Evolutionary conservation across 2,113 vertebrate species (phyloP).

Genomic region (Coptodon rendalli): DNA sequence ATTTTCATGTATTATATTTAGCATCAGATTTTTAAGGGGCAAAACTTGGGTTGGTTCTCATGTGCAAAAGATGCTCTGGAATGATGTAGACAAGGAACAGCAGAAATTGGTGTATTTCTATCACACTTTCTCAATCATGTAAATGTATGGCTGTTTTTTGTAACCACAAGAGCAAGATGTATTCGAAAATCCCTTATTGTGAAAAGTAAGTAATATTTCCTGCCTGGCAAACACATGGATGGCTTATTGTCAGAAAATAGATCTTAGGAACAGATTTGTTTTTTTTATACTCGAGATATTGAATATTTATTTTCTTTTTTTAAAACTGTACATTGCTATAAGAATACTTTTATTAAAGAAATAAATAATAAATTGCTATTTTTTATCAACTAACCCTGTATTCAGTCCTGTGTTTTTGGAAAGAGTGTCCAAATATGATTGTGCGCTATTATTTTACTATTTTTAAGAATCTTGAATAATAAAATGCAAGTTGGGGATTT

Average conservation of each 20-base stretch:
- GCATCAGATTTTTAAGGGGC: background rate
- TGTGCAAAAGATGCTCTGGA: background rate
- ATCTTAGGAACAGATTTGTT: background rate
- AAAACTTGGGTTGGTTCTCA: background rate
- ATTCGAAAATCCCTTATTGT: background rate
- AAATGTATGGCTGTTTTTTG: constrained; percentile 10
- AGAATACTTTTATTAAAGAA: constrained; percentile 46
- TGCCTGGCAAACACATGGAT: background rate
- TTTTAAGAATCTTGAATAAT: background rate
- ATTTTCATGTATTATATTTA: background rate
- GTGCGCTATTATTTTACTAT: background rate
- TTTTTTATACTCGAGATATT: constrained; percentile 38
- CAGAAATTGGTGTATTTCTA: background rate
- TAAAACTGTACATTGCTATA: constrained; percentile 29
- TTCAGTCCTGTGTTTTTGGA: background rate
- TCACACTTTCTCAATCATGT: constrained; percentile 6
- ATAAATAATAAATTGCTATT: constrained; percentile 47
- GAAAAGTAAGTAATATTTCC: background rate
- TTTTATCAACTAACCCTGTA: constrained; percentile 43
- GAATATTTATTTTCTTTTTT: constrained; percentile 65
- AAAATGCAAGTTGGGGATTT: background rate
- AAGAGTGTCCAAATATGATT: background rate
- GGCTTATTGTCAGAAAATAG: constrained; percentile 3
- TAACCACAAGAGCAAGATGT: constrained; percentile 3
- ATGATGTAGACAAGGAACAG: background rate